Percentiles rank a stretch among this genome's conserved stretches.
These are phyloP conservation scores for Ctenicera cuprea DNA, from an alignment of 2,888 invertebrate genomes.

Conservation along the genomic window DNA sequence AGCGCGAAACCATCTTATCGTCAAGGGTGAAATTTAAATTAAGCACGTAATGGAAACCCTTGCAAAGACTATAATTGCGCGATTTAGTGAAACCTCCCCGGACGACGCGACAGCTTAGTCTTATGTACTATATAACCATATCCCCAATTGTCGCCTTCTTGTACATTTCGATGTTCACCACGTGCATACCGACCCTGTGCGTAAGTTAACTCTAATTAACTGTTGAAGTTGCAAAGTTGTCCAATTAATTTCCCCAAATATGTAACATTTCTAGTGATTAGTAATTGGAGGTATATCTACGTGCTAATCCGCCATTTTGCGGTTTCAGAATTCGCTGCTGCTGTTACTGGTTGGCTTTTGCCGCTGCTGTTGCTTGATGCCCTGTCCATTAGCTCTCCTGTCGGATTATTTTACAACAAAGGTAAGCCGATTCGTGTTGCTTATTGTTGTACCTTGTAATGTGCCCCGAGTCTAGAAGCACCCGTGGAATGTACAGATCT, in stretches of 20 bases:
- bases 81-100: slow-evolving; percentile 10
- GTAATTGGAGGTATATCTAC: slow-evolving; percentile 18
- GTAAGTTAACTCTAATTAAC: slow-evolving; percentile 11
- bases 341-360: not conserved
- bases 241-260: slow-evolving; percentile 18
- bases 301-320: slow-evolving; percentile 8
- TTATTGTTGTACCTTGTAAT: not conserved
- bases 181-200: not conserved
- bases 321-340: slow-evolving; percentile 6
- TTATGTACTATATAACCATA: not conserved
- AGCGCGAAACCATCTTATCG: slow-evolving; percentile 12
- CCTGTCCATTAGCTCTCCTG: slow-evolving; percentile 7
- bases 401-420: not conserved
- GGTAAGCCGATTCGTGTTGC: slow-evolving; percentile 12
- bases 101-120: slow-evolving; percentile 8
- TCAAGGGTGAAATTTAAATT: slow-evolving; percentile 22
- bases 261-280: not conserved
- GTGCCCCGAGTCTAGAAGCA: not conserved
- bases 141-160: not conserved
- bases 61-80: slow-evolving; percentile 18
- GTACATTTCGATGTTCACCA: slow-evolving; percentile 7
- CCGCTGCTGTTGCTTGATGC: not conserved
- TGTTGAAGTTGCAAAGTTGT: slow-evolving; percentile 1
- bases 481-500: too few species aligned
- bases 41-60: slow-evolving; percentile 29